These are phyloP conservation scores for Pedetes capensis DNA, from an alignment of 2,113 vertebrate species.

Conservation along the genomic window DNA sequence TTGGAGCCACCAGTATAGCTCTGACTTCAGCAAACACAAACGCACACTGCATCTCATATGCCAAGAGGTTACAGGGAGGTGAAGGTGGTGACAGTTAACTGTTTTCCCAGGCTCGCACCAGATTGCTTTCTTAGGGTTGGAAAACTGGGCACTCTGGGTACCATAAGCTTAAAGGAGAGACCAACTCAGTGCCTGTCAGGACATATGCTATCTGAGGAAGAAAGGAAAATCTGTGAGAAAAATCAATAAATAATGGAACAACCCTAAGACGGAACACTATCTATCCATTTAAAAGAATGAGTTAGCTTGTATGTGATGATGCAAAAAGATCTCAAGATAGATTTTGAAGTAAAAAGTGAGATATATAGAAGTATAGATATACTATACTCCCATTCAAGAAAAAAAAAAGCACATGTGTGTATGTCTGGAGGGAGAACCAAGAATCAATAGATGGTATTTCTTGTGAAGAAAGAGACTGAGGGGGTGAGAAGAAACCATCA, in stretches of 20 bases:
- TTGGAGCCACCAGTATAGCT: not conserved
- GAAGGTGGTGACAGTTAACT: not conserved
- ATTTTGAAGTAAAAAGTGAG: not conserved
- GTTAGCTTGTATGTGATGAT: not conserved
- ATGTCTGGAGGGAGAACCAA: not conserved
- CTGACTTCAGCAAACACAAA: not conserved
- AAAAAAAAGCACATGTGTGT: not conserved
- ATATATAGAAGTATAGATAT: not conserved
- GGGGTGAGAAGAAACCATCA: not conserved
- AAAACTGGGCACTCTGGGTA: not conserved
- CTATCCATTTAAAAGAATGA: not conserved
- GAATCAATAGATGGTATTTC: not conserved
- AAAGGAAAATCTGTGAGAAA: slow-evolving; percentile 13
- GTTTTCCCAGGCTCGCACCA: not conserved
- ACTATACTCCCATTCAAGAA: not conserved
- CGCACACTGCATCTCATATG: not conserved
- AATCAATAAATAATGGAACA: not conserved
- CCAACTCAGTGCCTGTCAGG: not conserved
- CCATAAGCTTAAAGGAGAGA: not conserved
- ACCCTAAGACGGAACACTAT: not conserved
- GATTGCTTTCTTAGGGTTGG: not conserved
- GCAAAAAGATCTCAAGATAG: not conserved
- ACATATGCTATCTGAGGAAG: not conserved
- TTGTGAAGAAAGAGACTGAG: not conserved
- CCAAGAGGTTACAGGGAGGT: not conserved